A percentile compares a stretch with the other conserved stretches of the same genome.
These are phyloP conservation scores for Chymomyza fuscimana DNA, from an alignment of 2,888 invertebrate genomes.

Conservation along the genomic window DNA sequence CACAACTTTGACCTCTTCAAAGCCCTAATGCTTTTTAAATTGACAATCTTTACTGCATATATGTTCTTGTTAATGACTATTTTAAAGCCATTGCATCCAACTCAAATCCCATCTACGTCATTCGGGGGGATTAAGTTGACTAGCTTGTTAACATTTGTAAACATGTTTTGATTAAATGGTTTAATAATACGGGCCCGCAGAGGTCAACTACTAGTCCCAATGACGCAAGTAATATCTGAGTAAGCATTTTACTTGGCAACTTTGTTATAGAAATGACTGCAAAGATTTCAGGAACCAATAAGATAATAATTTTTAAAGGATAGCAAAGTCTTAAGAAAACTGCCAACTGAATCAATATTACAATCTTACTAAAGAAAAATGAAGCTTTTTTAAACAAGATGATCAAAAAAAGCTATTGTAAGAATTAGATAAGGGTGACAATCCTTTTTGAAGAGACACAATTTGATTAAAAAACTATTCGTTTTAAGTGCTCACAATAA, in stretches of 20 bases:
- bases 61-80: too few species aligned
- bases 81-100: neutral
- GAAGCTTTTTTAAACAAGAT: too few species aligned
- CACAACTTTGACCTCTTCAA: conserved; percentile 31
- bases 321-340: too few species aligned
- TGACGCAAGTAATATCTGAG: neutral
- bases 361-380: too few species aligned
- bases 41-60: neutral
- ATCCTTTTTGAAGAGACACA: too few species aligned
- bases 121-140: neutral
- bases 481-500: too few species aligned
- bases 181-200: neutral
- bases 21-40: conserved; percentile 15
- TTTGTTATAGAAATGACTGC: neutral
- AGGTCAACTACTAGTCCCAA: neutral
- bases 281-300: too few species aligned
- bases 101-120: neutral
- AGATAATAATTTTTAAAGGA: too few species aligned
- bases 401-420: too few species aligned
- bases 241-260: neutral
- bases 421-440: too few species aligned
- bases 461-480: too few species aligned
- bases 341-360: too few species aligned
- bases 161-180: neutral
- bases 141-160: neutral